phyloP scores from a whole-genome alignment of 2,888 invertebrate genomes.

The Aspidapion aeneum region DNA sequence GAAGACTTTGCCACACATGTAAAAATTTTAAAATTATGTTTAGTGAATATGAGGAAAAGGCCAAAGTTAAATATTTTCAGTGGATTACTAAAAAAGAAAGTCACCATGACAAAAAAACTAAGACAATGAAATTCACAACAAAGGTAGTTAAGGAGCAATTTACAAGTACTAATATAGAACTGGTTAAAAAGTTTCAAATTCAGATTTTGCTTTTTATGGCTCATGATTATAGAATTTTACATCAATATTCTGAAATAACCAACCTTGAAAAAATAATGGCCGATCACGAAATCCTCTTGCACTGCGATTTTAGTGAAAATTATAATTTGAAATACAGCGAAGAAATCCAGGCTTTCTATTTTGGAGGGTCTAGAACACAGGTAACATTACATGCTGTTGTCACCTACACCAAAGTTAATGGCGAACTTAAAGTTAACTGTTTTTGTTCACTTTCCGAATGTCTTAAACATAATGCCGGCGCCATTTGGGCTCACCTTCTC shows the following conservation, averaged over 20 bases:
- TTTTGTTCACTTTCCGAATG: neutral
- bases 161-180: neutral
- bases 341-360: constrained; percentile 7
- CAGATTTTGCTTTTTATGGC: neutral
- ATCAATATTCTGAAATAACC: neutral
- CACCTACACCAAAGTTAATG: neutral
- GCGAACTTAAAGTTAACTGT: neutral
- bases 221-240: neutral
- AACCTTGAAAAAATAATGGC: neutral
- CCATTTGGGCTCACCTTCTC: constrained; percentile 5
- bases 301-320: constrained; percentile 4
- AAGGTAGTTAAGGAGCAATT: neutral
- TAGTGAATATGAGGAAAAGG: neutral
- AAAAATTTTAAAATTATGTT: neutral
- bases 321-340: constrained; percentile 4
- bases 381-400: constrained; percentile 3
- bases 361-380: constrained; percentile 4
- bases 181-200: neutral
- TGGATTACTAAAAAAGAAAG: neutral
- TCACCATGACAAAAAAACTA: neutral
- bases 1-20: neutral
- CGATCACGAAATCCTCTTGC: neutral
- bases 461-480: constrained; percentile 1
- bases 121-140: neutral
- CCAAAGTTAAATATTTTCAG: neutral